These are phyloP conservation scores for Anthopleura sola DNA, from an alignment of 64 coral and sea anemone species.

Conservation along the genomic window DNA sequence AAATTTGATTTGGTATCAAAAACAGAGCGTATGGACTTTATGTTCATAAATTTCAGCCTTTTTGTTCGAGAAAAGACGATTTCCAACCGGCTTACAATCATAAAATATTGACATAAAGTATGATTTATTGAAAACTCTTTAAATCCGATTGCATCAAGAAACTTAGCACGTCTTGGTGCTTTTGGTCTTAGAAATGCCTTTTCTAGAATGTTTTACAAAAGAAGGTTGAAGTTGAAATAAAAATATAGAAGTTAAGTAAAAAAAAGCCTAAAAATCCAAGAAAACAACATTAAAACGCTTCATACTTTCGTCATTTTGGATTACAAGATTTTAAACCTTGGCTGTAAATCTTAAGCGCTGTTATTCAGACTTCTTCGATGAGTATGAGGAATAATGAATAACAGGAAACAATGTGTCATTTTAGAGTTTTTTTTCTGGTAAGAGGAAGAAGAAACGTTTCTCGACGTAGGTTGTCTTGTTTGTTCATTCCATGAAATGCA, in stretches of 20 bases:
- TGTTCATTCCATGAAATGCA: constrained; percentile 9
- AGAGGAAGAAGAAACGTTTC: background rate
- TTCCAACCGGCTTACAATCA: background rate
- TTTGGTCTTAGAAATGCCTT: background rate
- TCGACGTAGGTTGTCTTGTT: background rate
- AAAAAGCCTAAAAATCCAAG: background rate
- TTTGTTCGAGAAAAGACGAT: background rate
- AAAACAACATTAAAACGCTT: background rate
- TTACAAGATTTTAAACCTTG: background rate
- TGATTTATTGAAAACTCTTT: background rate
- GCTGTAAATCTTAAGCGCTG: background rate
- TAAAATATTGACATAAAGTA: background rate
- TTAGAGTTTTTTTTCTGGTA: background rate
- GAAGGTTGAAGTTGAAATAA: background rate
- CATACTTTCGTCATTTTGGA: background rate
- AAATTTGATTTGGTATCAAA: background rate
- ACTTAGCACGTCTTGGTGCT: background rate
- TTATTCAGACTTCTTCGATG: background rate
- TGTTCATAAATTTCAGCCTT: background rate
- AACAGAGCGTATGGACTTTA: background rate
- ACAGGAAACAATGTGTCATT: background rate
- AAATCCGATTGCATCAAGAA: background rate
- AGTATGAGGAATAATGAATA: background rate
- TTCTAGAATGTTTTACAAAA: background rate
- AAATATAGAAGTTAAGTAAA: background rate